Percentiles rank a stretch among this genome's conserved stretches.
phyloP scores from a whole-genome alignment of 2,113 vertebrate genomes.

The Brachyistius frenatus region DNA sequence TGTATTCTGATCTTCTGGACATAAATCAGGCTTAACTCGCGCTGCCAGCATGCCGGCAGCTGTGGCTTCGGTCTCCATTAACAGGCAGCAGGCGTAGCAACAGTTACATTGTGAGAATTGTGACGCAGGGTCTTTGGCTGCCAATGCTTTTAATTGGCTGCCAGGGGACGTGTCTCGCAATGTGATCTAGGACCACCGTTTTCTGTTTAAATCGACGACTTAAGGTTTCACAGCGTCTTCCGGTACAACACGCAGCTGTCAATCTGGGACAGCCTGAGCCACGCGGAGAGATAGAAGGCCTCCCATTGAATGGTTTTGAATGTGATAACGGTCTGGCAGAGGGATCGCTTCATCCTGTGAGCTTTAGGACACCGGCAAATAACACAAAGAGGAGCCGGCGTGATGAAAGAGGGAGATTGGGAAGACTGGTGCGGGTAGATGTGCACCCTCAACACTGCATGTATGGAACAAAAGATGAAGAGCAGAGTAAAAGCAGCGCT shows the following conservation, averaged over 20 bases:
- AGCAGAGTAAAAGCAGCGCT: not conserved
- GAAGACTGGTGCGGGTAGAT: not conserved
- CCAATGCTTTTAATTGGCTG: not conserved
- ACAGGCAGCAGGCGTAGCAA: slow-evolving; percentile 13
- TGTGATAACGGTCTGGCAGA: not conserved
- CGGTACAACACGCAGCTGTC: not conserved
- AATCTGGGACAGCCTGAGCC: not conserved
- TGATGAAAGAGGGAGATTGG: slow-evolving; percentile 5
- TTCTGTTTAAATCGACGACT: not conserved
- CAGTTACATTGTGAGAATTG: not conserved
- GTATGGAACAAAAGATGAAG: not conserved
- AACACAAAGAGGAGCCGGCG: not conserved
- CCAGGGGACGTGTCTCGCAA: not conserved
- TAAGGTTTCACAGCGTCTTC: not conserved
- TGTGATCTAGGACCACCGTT: not conserved
- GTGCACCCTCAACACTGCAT: not conserved
- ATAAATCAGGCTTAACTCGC: not conserved
- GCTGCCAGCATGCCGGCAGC: not conserved
- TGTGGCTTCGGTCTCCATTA: slow-evolving; percentile 1
- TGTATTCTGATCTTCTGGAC: not conserved
- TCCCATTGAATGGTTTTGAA: not conserved
- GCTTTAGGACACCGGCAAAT: not conserved
- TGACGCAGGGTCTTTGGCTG: slow-evolving; percentile 4
- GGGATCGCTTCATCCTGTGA: not conserved
- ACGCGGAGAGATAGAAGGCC: not conserved